Evolutionary conservation across 2,797 vertebrate species (phyloP), one percentile per base, ranked within the genome.

Genomic region (Chromobotia macracanthus): DNA sequence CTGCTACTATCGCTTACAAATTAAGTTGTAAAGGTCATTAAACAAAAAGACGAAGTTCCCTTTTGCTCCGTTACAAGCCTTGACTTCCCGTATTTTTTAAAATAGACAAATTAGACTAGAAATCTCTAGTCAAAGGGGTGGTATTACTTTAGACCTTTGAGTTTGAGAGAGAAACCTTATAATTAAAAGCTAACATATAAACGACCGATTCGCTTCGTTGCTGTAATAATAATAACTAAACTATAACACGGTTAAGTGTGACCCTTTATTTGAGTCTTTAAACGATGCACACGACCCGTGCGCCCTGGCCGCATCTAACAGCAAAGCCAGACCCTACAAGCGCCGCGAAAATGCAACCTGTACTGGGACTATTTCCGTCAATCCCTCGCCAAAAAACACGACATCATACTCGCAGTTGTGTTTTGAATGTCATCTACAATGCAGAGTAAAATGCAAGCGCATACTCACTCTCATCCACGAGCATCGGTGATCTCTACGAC

Each of bases 391-490:
- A 51, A 69, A 25, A 66, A 70, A n/a, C 23, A 21, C 65, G 10
- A 13, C 55, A 69, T 18, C n/a, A 63, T 51, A 28, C 61, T 15
- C 11, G 5, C 72, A 18, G 16, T 53, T 15, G 13, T 12, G 23
- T 18, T 67, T 19, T 50, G 48, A 25, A 65, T 23, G n/a, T 53
- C 13, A 23, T 44, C 19, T 63, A 38, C 41, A 60, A 48, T 12
- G 13, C 35, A 65, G 4, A 63, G 44, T 23, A 31, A 68, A 74
- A 55, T 44, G 74, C 77, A n/a, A 51, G 44, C 72, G 69, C 44
- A 84, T 38, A 91, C 92, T 92, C 92, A 93, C 90, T 93, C 92
- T 86, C 74, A 19, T 83, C 75, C 80, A 63, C 70, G 69, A 53
- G 80, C 53, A 80, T 35, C 79, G 80, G 82, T 65, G 83, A 82